Conservation (phyloP, 1,140 invertebrate genomes). For the Lanistes nyassanus region DNA sequence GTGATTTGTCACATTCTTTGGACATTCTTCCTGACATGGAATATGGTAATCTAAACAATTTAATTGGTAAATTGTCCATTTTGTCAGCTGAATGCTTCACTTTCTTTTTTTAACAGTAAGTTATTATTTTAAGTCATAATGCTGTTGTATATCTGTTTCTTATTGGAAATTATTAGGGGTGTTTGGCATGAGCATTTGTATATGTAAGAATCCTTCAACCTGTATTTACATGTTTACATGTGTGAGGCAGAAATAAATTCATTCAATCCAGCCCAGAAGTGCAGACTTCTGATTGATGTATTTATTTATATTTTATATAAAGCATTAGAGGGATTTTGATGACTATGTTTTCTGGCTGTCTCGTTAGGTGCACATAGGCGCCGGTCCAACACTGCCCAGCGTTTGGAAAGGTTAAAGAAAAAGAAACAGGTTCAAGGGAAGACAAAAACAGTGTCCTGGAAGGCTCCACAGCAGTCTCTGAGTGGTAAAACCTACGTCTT, state of each 20-base stretch:
- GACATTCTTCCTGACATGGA: constrained; percentile 74
- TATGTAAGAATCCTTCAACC: too few relatives aligned
- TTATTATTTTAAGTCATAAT: too few relatives aligned
- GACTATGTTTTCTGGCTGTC: neutral
- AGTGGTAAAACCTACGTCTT: constrained; percentile 39
- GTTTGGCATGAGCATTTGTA: too few relatives aligned
- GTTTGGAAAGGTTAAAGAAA: constrained; percentile 88
- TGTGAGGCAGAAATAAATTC: too few relatives aligned
- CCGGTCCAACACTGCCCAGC: constrained; percentile 88
- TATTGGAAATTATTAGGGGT: too few relatives aligned
- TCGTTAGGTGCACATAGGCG: constrained; percentile 76
- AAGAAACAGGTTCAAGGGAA: constrained; percentile 76
- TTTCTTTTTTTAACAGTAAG: neutral
- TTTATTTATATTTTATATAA: too few relatives aligned
- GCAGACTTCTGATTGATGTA: too few relatives aligned
- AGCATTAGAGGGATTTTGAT: too few relatives aligned
- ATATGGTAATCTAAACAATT: constrained; percentile 67
- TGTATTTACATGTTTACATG: too few relatives aligned
- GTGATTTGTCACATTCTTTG: constrained; percentile 60
- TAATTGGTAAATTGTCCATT: neutral
- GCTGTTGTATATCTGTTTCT: too few relatives aligned
- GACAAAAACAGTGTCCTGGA: constrained; percentile 69
- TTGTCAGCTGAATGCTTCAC: neutral
- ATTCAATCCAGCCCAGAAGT: too few relatives aligned
- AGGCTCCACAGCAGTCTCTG: constrained; percentile 47